Base-by-base conservation (phyloP, 1,140 invertebrate species). In the Phymorhynchus buccinoides region DNA sequence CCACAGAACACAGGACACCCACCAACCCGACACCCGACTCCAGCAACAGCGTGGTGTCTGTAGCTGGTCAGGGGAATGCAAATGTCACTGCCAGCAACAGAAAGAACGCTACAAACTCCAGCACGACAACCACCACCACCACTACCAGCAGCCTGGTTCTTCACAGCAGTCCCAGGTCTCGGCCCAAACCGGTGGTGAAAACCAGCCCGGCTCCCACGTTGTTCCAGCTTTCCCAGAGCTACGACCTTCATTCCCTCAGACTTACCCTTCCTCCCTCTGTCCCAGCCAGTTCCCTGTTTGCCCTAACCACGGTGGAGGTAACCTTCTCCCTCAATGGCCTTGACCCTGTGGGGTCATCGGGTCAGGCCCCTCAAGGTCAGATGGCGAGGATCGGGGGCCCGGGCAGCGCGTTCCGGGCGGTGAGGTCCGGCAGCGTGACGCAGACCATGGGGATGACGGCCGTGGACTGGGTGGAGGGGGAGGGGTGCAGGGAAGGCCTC, bases 391-490 rank as follows among this genome's bases (percentile, higher is more conserved):
- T 90, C 22, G 89, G 89, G 18, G 89, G 89, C 27, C 89, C 89
- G 30, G 89, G 89, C 30, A 90, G 89, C 86, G 89, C 89, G 42
- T 90, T 90, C 77, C 86, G 85, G 30, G 87, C 88, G 4, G 89
- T 90, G 7, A 84, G 85, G 78, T 71, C 79, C 0, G 62, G 37
- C 16, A 86, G 88, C 4, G 88, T 87, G 7, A 27, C 7, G 9
- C 81, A 75, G 80, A 73, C 30, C 14, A 66, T 71, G 18, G 66
- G 18, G 62, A 27, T 75, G 39, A 18, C 62, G 44, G 83, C 62
- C 16, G 75, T 73, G 41, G 39, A 32, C 37, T 84, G 27, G 4
- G 30, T 44, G 79, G 82, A 52, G 30, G 41, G 6, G 22, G 44
- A 9, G 27, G 73, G 41, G 39, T 80, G 22, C 32, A 3, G 37